These are phyloP conservation scores for Conistra vaccinii DNA, from an alignment of 2,888 invertebrate genomes.

Conservation along the genomic window DNA sequence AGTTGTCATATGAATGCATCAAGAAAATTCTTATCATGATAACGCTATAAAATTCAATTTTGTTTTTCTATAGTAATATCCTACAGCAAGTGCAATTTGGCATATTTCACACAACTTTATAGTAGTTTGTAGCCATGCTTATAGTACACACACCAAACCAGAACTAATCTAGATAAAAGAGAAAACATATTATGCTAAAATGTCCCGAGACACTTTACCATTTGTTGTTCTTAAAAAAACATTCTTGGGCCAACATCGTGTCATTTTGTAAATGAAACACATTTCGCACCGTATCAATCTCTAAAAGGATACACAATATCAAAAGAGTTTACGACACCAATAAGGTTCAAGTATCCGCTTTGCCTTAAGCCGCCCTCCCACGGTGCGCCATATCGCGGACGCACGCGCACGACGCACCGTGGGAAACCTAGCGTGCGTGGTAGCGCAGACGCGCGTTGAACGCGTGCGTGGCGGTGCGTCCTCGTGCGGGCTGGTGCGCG, in stretches of 20 bases:
- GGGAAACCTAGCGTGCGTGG: too few relatives aligned
- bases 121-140: too few relatives aligned
- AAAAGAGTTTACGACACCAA: slow-evolving; percentile 35
- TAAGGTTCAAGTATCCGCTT: slow-evolving; percentile 27
- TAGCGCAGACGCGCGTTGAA: too few relatives aligned
- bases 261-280: slow-evolving; percentile 30
- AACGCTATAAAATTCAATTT: too few relatives aligned
- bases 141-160: not conserved
- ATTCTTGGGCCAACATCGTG: not conserved
- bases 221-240: slow-evolving; percentile 20
- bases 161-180: slow-evolving; percentile 25
- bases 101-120: too few relatives aligned
- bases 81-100: too few relatives aligned
- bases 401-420: too few relatives aligned
- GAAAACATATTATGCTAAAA: slow-evolving; percentile 6
- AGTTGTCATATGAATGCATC: not conserved
- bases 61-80: too few relatives aligned
- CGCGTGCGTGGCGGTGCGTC: too few relatives aligned
- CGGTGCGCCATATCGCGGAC: too few relatives aligned
- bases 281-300: slow-evolving; percentile 21
- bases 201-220: not conserved
- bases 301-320: slow-evolving; percentile 26
- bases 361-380: too few relatives aligned
- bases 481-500: too few relatives aligned
- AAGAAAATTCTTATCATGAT: not conserved